Evolutionary conservation across 1,140 invertebrate genomes (phyloP).

Genomic region (Lucilia sericata): DNA sequence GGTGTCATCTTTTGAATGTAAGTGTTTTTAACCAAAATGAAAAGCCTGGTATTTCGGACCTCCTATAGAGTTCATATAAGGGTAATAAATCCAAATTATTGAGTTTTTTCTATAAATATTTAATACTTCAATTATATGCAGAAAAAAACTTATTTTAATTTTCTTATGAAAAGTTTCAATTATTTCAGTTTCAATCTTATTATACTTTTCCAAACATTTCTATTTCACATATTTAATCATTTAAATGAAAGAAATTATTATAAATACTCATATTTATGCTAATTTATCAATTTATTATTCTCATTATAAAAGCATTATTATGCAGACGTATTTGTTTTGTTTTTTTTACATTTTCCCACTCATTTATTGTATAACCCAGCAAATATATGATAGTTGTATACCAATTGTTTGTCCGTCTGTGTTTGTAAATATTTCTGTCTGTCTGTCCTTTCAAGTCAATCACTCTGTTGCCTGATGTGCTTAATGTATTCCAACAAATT

Average conservation of each 20-base stretch:
- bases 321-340: neutral
- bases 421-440: neutral
- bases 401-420: too few species aligned
- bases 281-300: neutral
- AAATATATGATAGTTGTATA: too few species aligned
- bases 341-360: neutral
- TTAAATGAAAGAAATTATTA: neutral
- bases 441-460: neutral
- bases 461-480: neutral
- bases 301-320: neutral
- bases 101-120: too few species aligned
- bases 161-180: too few species aligned
- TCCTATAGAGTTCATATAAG: too few species aligned
- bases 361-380: neutral
- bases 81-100: too few species aligned
- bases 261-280: neutral
- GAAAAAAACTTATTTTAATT: too few species aligned
- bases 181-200: too few species aligned
- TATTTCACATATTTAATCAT: neutral
- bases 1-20: neutral
- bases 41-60: too few species aligned
- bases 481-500: slow-evolving; percentile 27
- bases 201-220: too few species aligned
- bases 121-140: too few species aligned
- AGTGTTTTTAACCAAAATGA: too few species aligned